Percentiles rank a stretch among this genome's conserved stretches.
Conservation (phyloP, 2,113 vertebrate genomes). For the Anthoscopus minutus region DNA sequence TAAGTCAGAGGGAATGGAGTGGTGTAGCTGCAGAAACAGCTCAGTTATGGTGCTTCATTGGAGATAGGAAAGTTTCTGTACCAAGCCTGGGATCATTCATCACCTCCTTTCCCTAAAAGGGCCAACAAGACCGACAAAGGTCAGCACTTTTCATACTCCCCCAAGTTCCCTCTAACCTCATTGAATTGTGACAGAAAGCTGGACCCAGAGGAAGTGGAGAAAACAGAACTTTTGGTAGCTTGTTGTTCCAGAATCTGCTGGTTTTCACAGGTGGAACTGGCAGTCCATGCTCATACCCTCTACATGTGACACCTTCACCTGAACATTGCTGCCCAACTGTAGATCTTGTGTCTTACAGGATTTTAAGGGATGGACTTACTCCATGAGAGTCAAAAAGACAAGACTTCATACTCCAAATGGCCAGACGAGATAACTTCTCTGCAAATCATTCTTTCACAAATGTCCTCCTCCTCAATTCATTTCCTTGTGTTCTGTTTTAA, state of each 20-base stretch:
- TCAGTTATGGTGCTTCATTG: not conserved
- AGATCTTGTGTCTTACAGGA: not conserved
- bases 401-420: accelerated
- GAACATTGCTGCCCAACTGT: not conserved
- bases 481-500: not conserved
- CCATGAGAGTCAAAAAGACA: not conserved
- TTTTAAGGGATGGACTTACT: not conserved
- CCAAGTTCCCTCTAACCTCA: not conserved
- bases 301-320: not conserved
- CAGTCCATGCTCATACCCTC: accelerated
- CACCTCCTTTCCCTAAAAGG: not conserved
- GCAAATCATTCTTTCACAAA: not conserved
- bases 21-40: not conserved
- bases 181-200: not conserved
- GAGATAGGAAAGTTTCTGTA: not conserved
- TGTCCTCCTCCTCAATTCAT: not conserved
- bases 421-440: not conserved
- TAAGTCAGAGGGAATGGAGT: not conserved
- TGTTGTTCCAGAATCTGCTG: not conserved
- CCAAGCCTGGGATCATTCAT: not conserved
- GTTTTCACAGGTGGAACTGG: not conserved
- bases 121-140: not conserved
- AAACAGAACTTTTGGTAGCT: not conserved
- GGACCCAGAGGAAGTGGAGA: not conserved
- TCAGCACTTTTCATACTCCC: not conserved